Base-by-base conservation (phyloP, 2,797 vertebrate genomes). In the Dryobates pubescens region DNA sequence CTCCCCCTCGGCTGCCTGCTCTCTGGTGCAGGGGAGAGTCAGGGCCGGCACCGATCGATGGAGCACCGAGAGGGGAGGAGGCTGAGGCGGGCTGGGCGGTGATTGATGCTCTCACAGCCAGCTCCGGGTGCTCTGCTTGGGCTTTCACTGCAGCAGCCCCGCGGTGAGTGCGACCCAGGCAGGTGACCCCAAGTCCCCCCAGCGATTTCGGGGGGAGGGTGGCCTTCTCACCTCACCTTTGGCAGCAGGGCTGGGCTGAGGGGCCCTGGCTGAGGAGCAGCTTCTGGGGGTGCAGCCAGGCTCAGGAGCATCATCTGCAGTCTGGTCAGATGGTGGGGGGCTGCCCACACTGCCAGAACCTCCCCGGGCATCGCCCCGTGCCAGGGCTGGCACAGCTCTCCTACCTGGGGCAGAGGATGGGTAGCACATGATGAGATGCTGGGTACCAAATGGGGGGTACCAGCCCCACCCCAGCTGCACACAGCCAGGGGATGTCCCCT, bases 111-210 rank as follows among this genome's bases (percentile, higher is more conserved):
- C 94, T 83, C 34, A 2, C 89, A 72, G 94, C 12, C 78, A 2
- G 67, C 5, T 87, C 74, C 91, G 13, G 71, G 84, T 0, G 26
- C 20, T 14, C 79, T 2, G 57, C 3, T 41, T 12, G 72, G 69
- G 81, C 58, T 86, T 80, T 17, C 22, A 47, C 22, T 54, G 72
- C 7, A 81, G 41, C 4, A 4, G 82, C 18, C 77, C 24, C 84
- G 81, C n/a, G 1, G 17, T 5, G 85, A 88, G 95, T 84, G 68
- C 80, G 20, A 71, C 45, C 89, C 95, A 94, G 74, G 92, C 82
- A 93, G 93, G 92, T 77, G 94, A 91, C 92, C 93, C 63, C 17
- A 27, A 61, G 63, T 64, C 24, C 88, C 69, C 38, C 61, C 11
- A 90, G 95, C 4, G 95, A 92, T 89, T 73, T 45, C 10, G 1